Evolutionary conservation across 2,113 vertebrate genomes (phyloP).

Genomic region (Dasyprocta punctata): DNA sequence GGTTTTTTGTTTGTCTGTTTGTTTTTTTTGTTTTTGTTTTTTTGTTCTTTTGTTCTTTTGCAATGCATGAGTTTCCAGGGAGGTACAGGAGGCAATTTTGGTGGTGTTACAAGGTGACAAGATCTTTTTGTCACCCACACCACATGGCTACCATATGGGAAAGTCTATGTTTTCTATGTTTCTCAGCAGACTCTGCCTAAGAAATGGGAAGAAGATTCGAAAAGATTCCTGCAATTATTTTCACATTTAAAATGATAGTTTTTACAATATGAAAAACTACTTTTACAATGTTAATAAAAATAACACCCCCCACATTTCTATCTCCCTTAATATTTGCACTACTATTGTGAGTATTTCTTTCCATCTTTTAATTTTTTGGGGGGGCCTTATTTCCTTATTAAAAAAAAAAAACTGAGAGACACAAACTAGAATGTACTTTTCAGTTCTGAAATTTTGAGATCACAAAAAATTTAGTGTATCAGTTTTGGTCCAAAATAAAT

Average conservation of each 20-base stretch:
- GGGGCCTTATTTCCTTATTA: neutral
- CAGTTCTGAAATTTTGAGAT: neutral
- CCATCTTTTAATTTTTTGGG: neutral
- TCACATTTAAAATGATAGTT: neutral
- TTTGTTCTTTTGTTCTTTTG: constrained; percentile 85
- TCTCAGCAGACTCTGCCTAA: constrained; percentile 91
- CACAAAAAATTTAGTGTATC: neutral
- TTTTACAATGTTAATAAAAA: neutral
- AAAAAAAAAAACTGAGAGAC: neutral
- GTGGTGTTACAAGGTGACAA: constrained; percentile 86
- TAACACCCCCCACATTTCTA: neutral
- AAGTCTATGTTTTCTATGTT: constrained; percentile 90
- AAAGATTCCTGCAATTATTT: neutral
- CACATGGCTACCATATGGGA: constrained; percentile 90
- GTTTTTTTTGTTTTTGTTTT: no score
- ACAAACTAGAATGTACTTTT: neutral
- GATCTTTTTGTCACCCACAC: constrained; percentile 90
- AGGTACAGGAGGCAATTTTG: constrained; percentile 83
- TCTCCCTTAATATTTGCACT: neutral
- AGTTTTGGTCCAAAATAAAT: neutral
- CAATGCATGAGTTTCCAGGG: constrained; percentile 92
- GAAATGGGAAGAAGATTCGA: neutral
- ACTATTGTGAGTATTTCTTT: neutral
- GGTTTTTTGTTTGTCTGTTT: constrained; percentile 79
- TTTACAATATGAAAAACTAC: neutral